Base-by-base conservation (phyloP, 2,888 invertebrate genomes). In the Drosophila vallismaia region DNA sequence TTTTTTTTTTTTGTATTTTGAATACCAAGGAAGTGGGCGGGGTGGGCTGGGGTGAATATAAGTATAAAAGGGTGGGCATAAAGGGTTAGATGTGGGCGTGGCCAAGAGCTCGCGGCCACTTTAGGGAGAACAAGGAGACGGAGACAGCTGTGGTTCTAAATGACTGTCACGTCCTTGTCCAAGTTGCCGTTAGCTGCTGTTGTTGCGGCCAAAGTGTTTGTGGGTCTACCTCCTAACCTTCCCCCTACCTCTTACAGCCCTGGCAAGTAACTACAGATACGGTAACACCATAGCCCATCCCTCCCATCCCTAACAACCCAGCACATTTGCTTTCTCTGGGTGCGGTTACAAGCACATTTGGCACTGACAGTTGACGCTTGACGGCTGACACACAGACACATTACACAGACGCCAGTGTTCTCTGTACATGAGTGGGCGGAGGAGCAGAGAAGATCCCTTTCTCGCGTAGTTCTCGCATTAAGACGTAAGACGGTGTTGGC, bases 351-450 rank as follows among this genome's bases (percentile, higher is more conserved):
- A 77, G 88, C 84, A 88, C 84, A 85, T 85, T 85, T 89, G 88
- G 89, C 90, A 90, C 83, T 90, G 89, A 88, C 89, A 90, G 90
- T 81, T 86, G 88, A 88, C 79, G 87, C 86, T 84, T 88, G 84
- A 84, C 75, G 86, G 63, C 80, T 85, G 88, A 84, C 81, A 82
- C 76, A 86, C 76, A 76, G 77, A 77, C 74, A 68, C 72, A 75
- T 70, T 31, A 38, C 28, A 45, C 57, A 48, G 19, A 74, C 28
- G 53, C 51, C 57, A 38, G 33, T 24, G 46, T 52, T 24, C 46
- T 57, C 46, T 31, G 42, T 14, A 48, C 48, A 59, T 53, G 52
- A 45, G 33, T 48, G 33, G 38, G 63, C 28, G 28, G 28, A 28
- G 55, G 38, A 42, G 44, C 12, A 40, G 38, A 19, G 19, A 19